These are phyloP conservation scores for Lacerta bilineata DNA, from an alignment of 2,797 vertebrate genomes.

Conservation along the genomic window DNA sequence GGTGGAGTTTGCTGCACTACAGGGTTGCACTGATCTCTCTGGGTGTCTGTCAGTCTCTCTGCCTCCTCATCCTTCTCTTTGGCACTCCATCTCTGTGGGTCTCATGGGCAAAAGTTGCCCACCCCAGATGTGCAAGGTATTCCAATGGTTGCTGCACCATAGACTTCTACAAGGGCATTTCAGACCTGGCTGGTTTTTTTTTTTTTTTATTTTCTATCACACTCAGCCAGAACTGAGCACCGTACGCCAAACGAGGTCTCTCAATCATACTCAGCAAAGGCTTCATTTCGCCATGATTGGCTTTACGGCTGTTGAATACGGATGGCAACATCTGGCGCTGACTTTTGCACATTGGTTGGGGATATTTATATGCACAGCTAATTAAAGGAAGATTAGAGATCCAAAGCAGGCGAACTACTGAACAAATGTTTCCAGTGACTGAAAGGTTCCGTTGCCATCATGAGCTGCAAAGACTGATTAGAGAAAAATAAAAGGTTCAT, in stretches of 20 bases:
- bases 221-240: background rate
- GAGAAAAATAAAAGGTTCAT: background rate
- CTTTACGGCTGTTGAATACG: conserved; percentile 40
- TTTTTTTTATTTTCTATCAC: background rate
- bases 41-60: background rate
- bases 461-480: conserved; percentile 47
- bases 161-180: background rate
- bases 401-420: conserved; percentile 54
- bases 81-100: background rate
- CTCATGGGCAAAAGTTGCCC: background rate
- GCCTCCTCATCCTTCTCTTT: background rate
- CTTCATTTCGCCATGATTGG: background rate
- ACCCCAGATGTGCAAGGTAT: background rate
- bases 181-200: background rate
- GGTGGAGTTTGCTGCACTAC: too few species aligned
- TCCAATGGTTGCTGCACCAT: background rate
- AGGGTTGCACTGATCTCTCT: too few species aligned
- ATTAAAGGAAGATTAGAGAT: conserved; percentile 66
- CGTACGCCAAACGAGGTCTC: background rate
- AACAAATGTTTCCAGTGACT: conserved; percentile 42
- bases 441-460: conserved; percentile 38
- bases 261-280: background rate
- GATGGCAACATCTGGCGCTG: conserved; percentile 55
- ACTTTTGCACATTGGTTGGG: conserved; percentile 57
- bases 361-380: conserved; percentile 59